phyloP scores from a whole-genome alignment of 2,888 invertebrate species.

The Petrolisthes manimaculis region DNA sequence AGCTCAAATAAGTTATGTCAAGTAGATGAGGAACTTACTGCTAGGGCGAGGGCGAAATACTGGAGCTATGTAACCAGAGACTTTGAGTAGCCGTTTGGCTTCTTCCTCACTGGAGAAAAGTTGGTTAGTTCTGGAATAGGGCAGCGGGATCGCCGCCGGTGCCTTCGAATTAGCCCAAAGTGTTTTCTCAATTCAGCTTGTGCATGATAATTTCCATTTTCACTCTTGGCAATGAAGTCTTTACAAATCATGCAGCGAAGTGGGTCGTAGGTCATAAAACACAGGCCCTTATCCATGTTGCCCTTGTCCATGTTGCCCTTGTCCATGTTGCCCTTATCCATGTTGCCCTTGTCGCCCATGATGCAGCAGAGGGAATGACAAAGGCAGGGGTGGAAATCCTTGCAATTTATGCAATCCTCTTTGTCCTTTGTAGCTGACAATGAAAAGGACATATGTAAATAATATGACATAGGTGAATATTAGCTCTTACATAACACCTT shows the following conservation, averaged over 20 bases:
- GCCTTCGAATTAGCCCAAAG: neutral
- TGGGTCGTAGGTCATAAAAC: neutral
- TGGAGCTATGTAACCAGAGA: neutral
- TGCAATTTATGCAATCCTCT: neutral
- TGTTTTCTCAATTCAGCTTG: neutral
- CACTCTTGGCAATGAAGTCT: neutral
- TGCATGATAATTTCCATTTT: neutral
- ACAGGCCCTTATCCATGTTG: neutral
- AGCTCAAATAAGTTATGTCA: no score
- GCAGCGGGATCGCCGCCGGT: neutral
- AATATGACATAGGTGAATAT: neutral
- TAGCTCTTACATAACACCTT: neutral
- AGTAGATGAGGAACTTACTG: no score
- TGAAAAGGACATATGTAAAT: neutral
- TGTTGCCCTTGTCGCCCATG: neutral
- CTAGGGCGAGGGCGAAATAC: no score
- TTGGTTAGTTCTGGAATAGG: neutral
- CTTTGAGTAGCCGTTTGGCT: neutral
- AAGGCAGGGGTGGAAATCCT: neutral
- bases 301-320: neutral
- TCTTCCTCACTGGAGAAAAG: neutral
- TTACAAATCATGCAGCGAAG: conserved; percentile 4
- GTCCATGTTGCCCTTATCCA: no score
- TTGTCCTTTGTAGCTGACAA: neutral
- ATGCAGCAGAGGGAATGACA: neutral